A percentile compares a stretch with the other conserved stretches of the same genome.
These are phyloP conservation scores for Paraescarpia echinospica DNA, from an alignment of 1,140 invertebrate genomes.

Conservation along the genomic window DNA sequence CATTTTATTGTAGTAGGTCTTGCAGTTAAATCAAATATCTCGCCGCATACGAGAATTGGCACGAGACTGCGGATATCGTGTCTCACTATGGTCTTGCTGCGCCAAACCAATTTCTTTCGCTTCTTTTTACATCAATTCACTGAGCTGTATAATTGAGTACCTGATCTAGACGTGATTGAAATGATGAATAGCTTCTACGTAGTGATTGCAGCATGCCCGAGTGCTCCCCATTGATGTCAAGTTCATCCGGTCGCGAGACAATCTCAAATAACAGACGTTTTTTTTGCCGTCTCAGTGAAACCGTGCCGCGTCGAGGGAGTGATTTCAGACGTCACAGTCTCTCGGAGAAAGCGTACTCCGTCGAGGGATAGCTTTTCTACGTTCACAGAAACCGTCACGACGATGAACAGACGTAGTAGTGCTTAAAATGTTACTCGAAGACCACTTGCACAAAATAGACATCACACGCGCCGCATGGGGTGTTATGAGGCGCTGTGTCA, in stretches of 20 bases:
- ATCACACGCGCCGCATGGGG: too few species aligned
- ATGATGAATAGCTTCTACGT: not conserved
- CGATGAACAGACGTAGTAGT: not conserved
- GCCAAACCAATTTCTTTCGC: not conserved
- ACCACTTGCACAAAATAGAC: too few species aligned
- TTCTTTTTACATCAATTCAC: not conserved
- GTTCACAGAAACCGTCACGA: not conserved
- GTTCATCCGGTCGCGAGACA: not conserved
- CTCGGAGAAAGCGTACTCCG: not conserved
- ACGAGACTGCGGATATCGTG: not conserved
- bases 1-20: not conserved
- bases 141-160: not conserved
- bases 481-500: too few species aligned
- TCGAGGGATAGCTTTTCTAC: not conserved
- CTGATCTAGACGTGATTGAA: not conserved
- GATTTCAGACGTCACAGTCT: not conserved
- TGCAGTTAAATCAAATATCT: not conserved
- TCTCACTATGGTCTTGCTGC: not conserved
- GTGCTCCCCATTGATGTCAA: not conserved
- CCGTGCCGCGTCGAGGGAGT: not conserved
- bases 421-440: too few species aligned
- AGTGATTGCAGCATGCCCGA: not conserved
- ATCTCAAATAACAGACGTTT: not conserved
- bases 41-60: not conserved
- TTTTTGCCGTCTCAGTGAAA: not conserved